These are phyloP conservation scores for Fistularia commersonii DNA, from an alignment of 2,797 vertebrate species.

Conservation along the genomic window DNA sequence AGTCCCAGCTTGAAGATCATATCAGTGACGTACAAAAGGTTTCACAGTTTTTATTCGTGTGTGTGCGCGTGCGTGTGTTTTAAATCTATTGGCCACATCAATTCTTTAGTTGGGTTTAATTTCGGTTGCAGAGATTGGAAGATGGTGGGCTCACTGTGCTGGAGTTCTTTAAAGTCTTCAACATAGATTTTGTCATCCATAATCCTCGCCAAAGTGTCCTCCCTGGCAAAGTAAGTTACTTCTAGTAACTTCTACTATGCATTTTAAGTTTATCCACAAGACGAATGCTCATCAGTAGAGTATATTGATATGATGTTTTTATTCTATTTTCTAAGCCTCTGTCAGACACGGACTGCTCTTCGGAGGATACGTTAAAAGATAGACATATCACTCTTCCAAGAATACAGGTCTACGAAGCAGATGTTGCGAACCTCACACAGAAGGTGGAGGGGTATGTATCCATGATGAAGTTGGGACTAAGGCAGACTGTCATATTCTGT, in stretches of 20 bases:
- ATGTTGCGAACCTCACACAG: conserved; percentile 76
- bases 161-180: conserved; percentile 88
- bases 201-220: conserved; percentile 87
- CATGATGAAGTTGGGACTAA: not conserved
- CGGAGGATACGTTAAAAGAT: conserved; percentile 78
- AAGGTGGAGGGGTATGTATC: conserved; percentile 80
- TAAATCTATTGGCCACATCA: not conserved
- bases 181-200: conserved; percentile 86
- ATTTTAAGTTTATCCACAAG: not conserved
- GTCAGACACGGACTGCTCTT: conserved; percentile 53
- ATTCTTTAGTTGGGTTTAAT: conserved; percentile 3
- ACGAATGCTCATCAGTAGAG: not conserved
- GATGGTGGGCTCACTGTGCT: conserved; percentile 82
- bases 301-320: not conserved
- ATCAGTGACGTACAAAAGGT: conserved; percentile 80
- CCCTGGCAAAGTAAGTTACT: conserved; percentile 75
- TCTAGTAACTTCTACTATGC: not conserved
- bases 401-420: conserved; percentile 82
- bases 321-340: conserved; percentile 46
- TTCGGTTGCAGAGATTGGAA: conserved; percentile 81
- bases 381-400: conserved; percentile 81
- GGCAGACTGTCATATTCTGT: no score
- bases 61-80: not conserved
- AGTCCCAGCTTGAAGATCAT: conserved; percentile 82
- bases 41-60: conserved; percentile 6